Percentiles rank a stretch among this genome's conserved stretches.
Evolutionary conservation across 2,888 invertebrate genomes (phyloP).

Genomic region (Seladonia tumulorum): DNA sequence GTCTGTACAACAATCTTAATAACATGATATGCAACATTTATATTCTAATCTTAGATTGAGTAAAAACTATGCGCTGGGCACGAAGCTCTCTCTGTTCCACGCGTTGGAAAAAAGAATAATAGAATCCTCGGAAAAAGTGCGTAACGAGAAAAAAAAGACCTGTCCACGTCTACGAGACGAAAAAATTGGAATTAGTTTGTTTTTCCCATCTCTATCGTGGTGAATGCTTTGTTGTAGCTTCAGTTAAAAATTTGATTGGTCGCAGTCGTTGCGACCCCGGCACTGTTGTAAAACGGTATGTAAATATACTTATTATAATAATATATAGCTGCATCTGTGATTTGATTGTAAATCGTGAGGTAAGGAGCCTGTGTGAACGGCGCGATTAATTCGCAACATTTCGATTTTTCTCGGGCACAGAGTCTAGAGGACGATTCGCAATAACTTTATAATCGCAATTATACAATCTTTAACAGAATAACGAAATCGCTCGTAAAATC

Average conservation of each 20-base stretch:
- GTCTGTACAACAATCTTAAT: conserved; percentile 83
- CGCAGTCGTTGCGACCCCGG: conserved; percentile 75
- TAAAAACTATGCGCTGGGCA: conserved; percentile 83
- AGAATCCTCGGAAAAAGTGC: conserved; percentile 73
- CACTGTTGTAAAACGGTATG: conserved; percentile 82
- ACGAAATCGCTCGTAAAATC: conserved; percentile 9
- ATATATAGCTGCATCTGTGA: conserved; percentile 84
- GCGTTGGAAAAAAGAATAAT: conserved; percentile 71
- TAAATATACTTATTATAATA: conserved; percentile 83
- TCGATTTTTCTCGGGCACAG: conserved; percentile 14
- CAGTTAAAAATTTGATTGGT: conserved; percentile 71
- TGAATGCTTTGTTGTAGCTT: conserved; percentile 41
- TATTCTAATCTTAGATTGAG: conserved; percentile 82
- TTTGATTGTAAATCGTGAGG: conserved; percentile 84
- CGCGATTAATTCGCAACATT: conserved; percentile 57
- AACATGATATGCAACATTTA: conserved; percentile 84
- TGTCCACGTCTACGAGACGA: conserved; percentile 52
- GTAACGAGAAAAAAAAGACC: conserved; percentile 82
- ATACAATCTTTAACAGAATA: neutral
- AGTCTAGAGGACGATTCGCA: conserved; percentile 31
- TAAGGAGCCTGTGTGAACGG: conserved; percentile 81
- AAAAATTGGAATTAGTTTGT: conserved; percentile 43
- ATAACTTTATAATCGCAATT: conserved; percentile 18
- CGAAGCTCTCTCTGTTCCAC: conserved; percentile 72
- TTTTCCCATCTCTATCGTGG: conserved; percentile 50